Conservation (phyloP, 2,113 vertebrate genomes). For the Caranx ignobilis region DNA sequence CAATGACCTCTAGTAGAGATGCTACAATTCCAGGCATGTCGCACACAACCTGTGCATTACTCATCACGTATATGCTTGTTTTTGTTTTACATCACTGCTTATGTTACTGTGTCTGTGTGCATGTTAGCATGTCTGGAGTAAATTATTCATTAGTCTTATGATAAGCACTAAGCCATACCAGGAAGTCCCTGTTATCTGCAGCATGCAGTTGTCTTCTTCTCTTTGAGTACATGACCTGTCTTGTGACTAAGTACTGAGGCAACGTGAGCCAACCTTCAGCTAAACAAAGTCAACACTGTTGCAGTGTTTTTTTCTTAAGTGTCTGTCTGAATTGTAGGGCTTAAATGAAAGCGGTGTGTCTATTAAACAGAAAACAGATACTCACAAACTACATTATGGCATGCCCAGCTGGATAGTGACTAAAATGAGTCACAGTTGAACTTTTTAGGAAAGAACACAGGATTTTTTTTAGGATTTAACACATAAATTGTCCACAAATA, state of each 20-base stretch:
- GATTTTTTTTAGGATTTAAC: not conserved
- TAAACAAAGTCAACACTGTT: conserved; percentile 61
- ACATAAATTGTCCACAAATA: not conserved
- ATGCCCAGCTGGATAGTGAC: too few species aligned
- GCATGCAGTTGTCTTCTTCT: conserved; percentile 17
- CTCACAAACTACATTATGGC: not conserved
- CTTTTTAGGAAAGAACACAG: not conserved
- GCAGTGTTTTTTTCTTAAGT: not conserved
- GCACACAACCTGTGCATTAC: not conserved
- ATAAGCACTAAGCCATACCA: conserved; percentile 4
- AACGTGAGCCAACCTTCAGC: conserved; percentile 32
- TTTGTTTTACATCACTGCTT: not conserved
- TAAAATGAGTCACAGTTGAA: not conserved
- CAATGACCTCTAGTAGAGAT: not conserved
- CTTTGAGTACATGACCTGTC: conserved; percentile 36
- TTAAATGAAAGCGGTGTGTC: not conserved
- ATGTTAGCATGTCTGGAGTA: not conserved
- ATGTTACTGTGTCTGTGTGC: not conserved
- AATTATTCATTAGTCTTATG: not conserved
- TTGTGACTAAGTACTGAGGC: conserved; percentile 53
- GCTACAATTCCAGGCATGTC: conserved; percentile 30
- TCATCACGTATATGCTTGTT: not conserved
- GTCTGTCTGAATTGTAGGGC: not conserved
- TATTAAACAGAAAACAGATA: not conserved
- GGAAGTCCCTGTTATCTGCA: conserved; percentile 25